Evolutionary conservation across 2,888 invertebrate genomes (phyloP), one percentile per base, ranked within the genome.

Genomic region (Agapetus fuscipes): DNA sequence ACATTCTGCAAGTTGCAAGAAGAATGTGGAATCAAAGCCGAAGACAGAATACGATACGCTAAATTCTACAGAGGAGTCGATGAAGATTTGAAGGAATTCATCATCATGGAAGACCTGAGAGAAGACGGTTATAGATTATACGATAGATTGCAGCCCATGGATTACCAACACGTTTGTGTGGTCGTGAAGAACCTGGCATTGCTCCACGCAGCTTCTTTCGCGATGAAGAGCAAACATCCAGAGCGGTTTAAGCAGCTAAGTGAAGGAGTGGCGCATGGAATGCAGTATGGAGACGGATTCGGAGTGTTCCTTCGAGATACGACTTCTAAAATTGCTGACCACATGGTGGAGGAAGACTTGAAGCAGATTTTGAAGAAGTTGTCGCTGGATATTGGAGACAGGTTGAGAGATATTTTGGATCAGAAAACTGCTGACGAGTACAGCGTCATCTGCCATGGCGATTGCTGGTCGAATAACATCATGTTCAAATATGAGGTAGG

Each of bases 381-480:
- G 4, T 4, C 5, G 4, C 5, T 20, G 4, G 20, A 20, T 9
- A 20, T 20, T 9, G 20, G 9, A 4, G 9, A 20, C 5, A 20
- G 9, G 9, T 20, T 20, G 20, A 9, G 9, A 4, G 9, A 4
- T 6, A 6, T 6, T 20, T 9, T 20, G 20, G 4, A 9, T 20
- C 20, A 20, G 5, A 9, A 20, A 6, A 9, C 5, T 6, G 5
- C 9, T 20, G 20, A 20, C 4, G 20, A 20, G 9, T 20, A 6
- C 20, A 49, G 46, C n/a, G 52, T 54, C 16, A 39, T 54, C 13
- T 45, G 50, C 20, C 54, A 54, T 31, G 54, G 53, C 7, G 54
- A 54, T 48, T 52, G 52, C 36, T 54, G 55, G 54, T 45, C 48
- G 2, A 53, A 52, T 29, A 54, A 54, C 35, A 43, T 54, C 34